Percentiles rank a stretch among this genome's conserved stretches.
phyloP scores from a whole-genome alignment of 37 sponge, comb jelly and placozoan genomes.

The Halichondria panicea region DNA sequence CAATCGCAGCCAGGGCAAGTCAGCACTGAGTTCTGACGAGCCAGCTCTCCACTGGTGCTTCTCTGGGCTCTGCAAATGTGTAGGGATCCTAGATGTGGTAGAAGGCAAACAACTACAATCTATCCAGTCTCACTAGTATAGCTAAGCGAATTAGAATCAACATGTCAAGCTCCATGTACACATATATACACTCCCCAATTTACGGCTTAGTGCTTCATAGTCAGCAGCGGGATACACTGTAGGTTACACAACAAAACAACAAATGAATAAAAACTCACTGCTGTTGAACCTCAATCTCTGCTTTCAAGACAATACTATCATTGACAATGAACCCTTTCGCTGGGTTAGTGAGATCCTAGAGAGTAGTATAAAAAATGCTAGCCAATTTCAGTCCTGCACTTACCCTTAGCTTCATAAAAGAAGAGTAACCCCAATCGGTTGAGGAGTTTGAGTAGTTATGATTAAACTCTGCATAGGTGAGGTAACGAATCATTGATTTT shows the following conservation, averaged over 20 bases:
- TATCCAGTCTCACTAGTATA: too few species aligned
- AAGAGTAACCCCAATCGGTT: conserved; percentile 38
- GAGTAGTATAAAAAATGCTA: neutral
- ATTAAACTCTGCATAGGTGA: conserved; percentile 15
- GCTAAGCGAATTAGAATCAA: neutral
- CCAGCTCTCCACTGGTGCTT: too few species aligned
- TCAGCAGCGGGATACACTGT: too few species aligned
- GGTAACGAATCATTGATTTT: neutral
- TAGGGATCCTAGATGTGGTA: too few species aligned
- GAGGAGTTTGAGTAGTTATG: conserved; percentile 17
- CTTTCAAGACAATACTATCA: conserved; percentile 17
- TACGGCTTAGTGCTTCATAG: too few species aligned
- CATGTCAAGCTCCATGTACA: neutral
- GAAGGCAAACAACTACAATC: too few species aligned
- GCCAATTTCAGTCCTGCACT: neutral
- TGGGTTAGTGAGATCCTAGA: conserved; percentile 18
- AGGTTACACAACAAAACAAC: too few species aligned
- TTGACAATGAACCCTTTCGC: conserved; percentile 22
- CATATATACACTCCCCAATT: neutral
- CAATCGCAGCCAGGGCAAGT: conserved; percentile 13
- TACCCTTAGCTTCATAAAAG: conserved; percentile 33
- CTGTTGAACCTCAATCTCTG: conserved; percentile 1
- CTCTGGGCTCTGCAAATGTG: too few species aligned
- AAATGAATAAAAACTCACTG: neutral
- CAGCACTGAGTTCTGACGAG: conserved; percentile 1